Evolutionary conservation across 2,888 invertebrate genomes (phyloP).

Genomic region (Drosophila nr. perissopoda): DNA sequence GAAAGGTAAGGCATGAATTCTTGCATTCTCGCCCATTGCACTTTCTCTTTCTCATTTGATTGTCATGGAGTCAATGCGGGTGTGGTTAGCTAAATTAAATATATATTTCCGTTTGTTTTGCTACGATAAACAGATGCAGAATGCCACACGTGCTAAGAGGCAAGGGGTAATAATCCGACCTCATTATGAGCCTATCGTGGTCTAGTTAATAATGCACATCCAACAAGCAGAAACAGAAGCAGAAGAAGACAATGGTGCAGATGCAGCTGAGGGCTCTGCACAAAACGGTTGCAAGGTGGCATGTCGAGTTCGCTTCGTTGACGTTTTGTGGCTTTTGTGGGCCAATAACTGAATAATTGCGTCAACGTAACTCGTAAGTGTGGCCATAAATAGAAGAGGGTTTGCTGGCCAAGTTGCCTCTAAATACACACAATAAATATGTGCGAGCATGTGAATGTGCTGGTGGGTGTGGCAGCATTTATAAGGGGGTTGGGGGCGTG

Average conservation of each 20-base stretch:
- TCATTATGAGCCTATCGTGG: constrained; percentile 78
- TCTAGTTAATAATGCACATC: constrained; percentile 80
- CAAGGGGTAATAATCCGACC: constrained; percentile 48
- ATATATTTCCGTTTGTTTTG: constrained; percentile 12
- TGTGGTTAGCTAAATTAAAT: constrained; percentile 16
- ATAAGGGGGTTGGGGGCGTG: not conserved
- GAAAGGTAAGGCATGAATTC: not conserved
- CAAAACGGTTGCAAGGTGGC: constrained; percentile 1
- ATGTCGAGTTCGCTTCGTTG: constrained; percentile 27
- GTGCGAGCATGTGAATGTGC: constrained; percentile 2
- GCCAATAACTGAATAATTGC: constrained; percentile 77
- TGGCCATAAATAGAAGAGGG: constrained; percentile 38
- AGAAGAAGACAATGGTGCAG: not conserved
- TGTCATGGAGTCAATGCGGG: constrained; percentile 2
- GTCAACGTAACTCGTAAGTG: constrained; percentile 29
- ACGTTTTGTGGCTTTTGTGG: constrained; percentile 71
- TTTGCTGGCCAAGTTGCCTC: constrained; percentile 14
- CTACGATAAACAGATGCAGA: constrained; percentile 7
- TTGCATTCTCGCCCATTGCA: not conserved
- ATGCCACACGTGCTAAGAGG: constrained; percentile 56
- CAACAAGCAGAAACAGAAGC: constrained; percentile 34
- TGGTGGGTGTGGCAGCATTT: not conserved
- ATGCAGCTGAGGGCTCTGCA: constrained; percentile 36
- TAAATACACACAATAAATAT: not conserved
- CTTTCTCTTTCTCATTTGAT: not conserved